Conservation (phyloP, 2,113 vertebrate species). For the Erinaceus europaeus region DNA sequence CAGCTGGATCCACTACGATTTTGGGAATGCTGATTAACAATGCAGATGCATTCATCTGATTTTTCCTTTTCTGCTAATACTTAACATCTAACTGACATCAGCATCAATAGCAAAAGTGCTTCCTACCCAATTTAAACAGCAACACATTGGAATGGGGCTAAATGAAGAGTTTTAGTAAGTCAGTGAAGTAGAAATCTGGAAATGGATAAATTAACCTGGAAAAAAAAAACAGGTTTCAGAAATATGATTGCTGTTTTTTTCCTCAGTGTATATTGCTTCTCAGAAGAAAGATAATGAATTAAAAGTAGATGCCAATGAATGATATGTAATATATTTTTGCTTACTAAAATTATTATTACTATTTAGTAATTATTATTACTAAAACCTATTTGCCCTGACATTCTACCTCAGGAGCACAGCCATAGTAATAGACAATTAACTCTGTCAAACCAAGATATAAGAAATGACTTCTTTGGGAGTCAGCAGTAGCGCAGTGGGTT, state of each 20-base stretch:
- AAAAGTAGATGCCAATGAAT: background rate
- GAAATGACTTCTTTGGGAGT: too few relatives aligned
- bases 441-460: slow-evolving; percentile 14
- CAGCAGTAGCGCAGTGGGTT: too few relatives aligned
- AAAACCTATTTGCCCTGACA: slow-evolving; percentile 24
- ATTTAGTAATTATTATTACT: too few relatives aligned
- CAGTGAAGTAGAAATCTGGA: slow-evolving; percentile 62
- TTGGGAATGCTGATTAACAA: slow-evolving; percentile 37
- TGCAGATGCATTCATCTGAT: slow-evolving; percentile 60
- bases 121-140: slow-evolving; percentile 74
- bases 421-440: slow-evolving; percentile 33
- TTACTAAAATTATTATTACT: too few relatives aligned
- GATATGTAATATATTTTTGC: background rate
- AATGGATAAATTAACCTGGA: slow-evolving; percentile 69
- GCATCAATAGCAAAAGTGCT: slow-evolving; percentile 61
- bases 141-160: slow-evolving; percentile 59
- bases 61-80: slow-evolving; percentile 63
- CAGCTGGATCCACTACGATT: slow-evolving; percentile 55
- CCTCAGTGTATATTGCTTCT: background rate
- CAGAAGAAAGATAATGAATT: background rate
- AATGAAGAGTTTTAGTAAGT: slow-evolving; percentile 70
- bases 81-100: slow-evolving; percentile 73
- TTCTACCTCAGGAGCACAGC: slow-evolving; percentile 37
- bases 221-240: slow-evolving; percentile 49
- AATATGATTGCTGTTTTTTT: slow-evolving; percentile 44